phyloP scores from a whole-genome alignment of 1,140 invertebrate genomes.

The Diplogasteroides magnus region DNA sequence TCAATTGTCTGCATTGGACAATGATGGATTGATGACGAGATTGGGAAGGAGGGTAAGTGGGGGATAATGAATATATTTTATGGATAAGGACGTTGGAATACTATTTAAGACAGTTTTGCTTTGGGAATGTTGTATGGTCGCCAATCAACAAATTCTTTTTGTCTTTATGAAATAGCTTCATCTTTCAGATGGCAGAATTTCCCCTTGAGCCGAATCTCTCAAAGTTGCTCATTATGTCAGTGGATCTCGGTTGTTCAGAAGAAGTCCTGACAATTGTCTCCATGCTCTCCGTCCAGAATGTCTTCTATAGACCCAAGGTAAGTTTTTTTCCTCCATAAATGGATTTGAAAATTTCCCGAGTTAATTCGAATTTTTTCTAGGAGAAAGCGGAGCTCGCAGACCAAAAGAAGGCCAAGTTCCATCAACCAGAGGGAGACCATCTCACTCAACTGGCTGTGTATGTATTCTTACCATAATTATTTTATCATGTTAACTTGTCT shows the following conservation, averaged over 20 bases:
- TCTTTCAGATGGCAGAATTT: constrained; percentile 90
- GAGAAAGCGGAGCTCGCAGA: constrained; percentile 96
- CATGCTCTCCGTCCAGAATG: constrained; percentile 97
- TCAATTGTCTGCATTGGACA: constrained; percentile 90
- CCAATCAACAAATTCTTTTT: constrained; percentile 11
- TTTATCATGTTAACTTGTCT: too few species aligned
- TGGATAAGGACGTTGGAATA: neutral
- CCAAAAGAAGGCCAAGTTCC: constrained; percentile 98
- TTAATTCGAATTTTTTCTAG: too few species aligned
- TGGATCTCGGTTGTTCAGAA: constrained; percentile 93
- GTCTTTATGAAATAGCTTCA: constrained; percentile 7
- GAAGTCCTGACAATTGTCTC: constrained; percentile 97
- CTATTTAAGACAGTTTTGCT: constrained; percentile 1
- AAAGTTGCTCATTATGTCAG: constrained; percentile 98
- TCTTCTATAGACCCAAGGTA: constrained; percentile 79
- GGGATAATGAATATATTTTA: neutral
- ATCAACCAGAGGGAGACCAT: constrained; percentile 96
- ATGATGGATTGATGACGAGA: constrained; percentile 87
- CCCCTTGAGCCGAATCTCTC: constrained; percentile 96
- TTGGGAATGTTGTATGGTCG: neutral
- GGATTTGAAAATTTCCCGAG: too few species aligned
- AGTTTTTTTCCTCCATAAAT: constrained; percentile 6
- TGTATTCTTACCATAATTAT: too few species aligned
- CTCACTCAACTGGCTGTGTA: constrained; percentile 85
- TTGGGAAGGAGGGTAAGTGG: constrained; percentile 74